Evolutionary conservation across 1,140 invertebrate genomes (phyloP), one percentile per base, ranked within the genome.

Genomic region (Arion vulgaris): DNA sequence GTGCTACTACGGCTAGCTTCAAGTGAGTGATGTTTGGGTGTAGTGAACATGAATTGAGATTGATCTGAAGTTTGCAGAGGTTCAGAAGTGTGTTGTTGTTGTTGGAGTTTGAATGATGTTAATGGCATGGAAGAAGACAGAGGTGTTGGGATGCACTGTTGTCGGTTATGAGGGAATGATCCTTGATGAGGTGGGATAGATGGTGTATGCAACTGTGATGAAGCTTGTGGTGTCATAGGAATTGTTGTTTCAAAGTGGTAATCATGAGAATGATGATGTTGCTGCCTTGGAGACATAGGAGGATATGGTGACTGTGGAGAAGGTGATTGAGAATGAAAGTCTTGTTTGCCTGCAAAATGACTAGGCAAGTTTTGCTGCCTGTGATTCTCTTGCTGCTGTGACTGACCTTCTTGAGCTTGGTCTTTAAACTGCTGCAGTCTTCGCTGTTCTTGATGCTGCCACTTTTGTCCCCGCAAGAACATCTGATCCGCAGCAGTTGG

Each of bases 401-500:
- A n/a, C 57, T 62, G 57, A 62, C 13, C 57, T 23, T 13, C 26
- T 7, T 23, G 13, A 19, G 4, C 26, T 7, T 62, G 57, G 26
- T 13, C 26, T 5, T 62, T 15, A 15, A 62, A 5, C 5, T 62
- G 13, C 26, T 62, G 57, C n/a, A n/a, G n/a, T n/a, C n/a, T n/a
- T n/a, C n/a, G n/a, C 26, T 62, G 57, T 62, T 77, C 26, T 17
- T 57, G 49, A 36, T 77, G 75, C 45, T 57, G 45, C 57, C 41
- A 28, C 76, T 62, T n/a, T 11, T 78, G 45, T 19, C 19, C 45
- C 57, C 26, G 77, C 11, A 80, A 49, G n/a, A 32, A 68, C 15
- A 69, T 68, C 28, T 68, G 77, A 69, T 69, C 62, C n/a, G 62
- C 23, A 32, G 28, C 28, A 34, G 77, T 26, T 23, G 57, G 77